Percentiles rank a stretch among this genome's conserved stretches.
Evolutionary conservation across 2,113 vertebrate species (phyloP).

Genomic region (Raja brachyura): DNA sequence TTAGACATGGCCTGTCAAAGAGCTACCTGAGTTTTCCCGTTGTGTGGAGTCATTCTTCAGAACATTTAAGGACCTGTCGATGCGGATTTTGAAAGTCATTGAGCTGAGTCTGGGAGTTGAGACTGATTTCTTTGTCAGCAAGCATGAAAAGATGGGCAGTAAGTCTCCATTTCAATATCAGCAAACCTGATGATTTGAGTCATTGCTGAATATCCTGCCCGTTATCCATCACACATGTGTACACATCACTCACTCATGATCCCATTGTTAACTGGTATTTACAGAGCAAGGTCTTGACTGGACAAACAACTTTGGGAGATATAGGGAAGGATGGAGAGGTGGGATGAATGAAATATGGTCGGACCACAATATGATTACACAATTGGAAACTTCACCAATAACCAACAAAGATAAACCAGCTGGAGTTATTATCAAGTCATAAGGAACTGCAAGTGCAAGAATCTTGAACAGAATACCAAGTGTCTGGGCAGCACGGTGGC

Average conservation of each 20-base stretch:
- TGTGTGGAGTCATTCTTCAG: conserved; percentile 50
- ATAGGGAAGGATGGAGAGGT: not conserved
- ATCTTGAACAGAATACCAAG: too few relatives aligned
- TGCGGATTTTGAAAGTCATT: conserved; percentile 53
- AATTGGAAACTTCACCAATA: not conserved
- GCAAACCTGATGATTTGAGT: not conserved
- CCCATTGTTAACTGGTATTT: not conserved
- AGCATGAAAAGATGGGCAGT: conserved; percentile 55
- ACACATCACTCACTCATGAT: not conserved
- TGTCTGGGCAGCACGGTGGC: too few relatives aligned
- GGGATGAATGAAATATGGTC: not conserved
- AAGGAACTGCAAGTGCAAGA: too few relatives aligned
- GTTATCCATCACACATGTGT: too few relatives aligned
- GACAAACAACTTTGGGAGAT: not conserved
- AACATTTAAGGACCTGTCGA: conserved; percentile 53
- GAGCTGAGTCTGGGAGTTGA: conserved; percentile 53
- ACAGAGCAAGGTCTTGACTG: too few relatives aligned
- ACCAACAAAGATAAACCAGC: too few relatives aligned
- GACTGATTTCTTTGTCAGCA: conserved; percentile 49
- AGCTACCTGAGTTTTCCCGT: conserved; percentile 45
- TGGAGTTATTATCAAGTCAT: too few relatives aligned
- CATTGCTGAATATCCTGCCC: not conserved
- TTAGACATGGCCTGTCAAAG: conserved; percentile 55
- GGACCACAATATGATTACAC: not conserved
- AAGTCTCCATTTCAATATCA: conserved; percentile 36